A percentile compares a stretch with the other conserved stretches of the same genome.
Conservation (phyloP, 2,113 vertebrate genomes). For the Ariopsis seemanni region DNA sequence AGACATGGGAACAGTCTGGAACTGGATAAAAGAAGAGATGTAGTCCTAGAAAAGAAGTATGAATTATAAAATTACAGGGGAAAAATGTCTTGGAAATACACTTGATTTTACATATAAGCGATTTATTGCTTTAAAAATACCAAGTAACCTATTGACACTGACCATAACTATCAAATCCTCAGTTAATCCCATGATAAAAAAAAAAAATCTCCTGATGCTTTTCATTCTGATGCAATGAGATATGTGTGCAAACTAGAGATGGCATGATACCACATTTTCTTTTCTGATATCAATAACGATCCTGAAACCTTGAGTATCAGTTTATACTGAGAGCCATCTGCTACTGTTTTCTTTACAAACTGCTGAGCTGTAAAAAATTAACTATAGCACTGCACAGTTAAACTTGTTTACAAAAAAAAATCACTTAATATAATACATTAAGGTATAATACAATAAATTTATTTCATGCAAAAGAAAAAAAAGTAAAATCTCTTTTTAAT, state of each 20-base stretch:
- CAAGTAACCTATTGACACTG: background rate
- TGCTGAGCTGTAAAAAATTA: background rate
- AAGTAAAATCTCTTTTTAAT: background rate
- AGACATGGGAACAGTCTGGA: constrained; percentile 34
- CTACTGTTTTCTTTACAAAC: background rate
- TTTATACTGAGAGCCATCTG: background rate
- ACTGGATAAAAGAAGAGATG: constrained; percentile 18
- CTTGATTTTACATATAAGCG: background rate
- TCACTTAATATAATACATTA: background rate
- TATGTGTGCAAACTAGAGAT: background rate
- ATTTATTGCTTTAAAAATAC: background rate
- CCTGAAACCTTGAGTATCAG: background rate
- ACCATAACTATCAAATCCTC: background rate
- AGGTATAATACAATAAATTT: background rate
- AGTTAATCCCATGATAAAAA: background rate
- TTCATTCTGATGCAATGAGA: background rate
- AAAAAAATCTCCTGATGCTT: background rate
- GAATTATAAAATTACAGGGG: background rate
- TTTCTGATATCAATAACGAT: background rate
- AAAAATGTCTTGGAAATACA: background rate
- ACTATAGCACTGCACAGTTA: background rate
- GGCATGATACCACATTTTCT: background rate
- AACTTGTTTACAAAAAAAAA: background rate
- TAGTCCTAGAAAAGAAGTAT: constrained; percentile 7
- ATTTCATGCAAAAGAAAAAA: background rate